Conservation (phyloP, 2,797 vertebrate species). For the Pterois miles region DNA sequence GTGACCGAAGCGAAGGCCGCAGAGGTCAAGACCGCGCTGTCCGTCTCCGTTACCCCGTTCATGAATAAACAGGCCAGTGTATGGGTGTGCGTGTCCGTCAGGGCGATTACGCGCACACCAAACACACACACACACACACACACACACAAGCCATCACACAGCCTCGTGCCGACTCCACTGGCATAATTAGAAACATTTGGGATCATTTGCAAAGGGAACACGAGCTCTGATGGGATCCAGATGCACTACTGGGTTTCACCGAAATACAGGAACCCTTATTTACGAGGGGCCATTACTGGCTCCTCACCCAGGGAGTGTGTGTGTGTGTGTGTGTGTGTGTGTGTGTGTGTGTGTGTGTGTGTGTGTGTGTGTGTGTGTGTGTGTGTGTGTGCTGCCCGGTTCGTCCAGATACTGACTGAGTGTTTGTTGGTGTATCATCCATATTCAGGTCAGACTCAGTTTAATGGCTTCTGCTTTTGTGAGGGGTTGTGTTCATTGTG, state of each 20-base stretch:
- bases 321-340: conserved; percentile 43
- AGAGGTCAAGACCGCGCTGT: conserved; percentile 64
- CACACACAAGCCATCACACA: conserved; percentile 29
- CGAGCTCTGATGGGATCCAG: conserved; percentile 83
- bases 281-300: conserved; percentile 79
- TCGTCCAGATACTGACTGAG: conserved; percentile 49
- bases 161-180: conserved; percentile 75
- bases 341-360: too few relatives aligned
- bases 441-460: conserved; percentile 59
- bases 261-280: conserved; percentile 80
- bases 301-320: conserved; percentile 64
- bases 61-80: conserved; percentile 66
- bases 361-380: not conserved
- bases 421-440: conserved; percentile 54
- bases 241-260: conserved; percentile 77
- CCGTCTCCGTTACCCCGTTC: conserved; percentile 49
- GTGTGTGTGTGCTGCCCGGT: not conserved
- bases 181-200: conserved; percentile 85
- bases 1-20: conserved; percentile 60
- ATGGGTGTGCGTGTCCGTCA: conserved; percentile 55
- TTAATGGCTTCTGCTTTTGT: conserved; percentile 46
- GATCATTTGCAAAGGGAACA: conserved; percentile 82
- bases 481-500: not conserved
- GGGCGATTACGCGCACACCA: conserved; percentile 30
- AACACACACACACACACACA: conserved; percentile 27